Percentiles rank a stretch among this genome's conserved stretches.
phyloP scores from a whole-genome alignment of 1,140 invertebrate genomes.

The Pogonomyrmex barbatus region DNA sequence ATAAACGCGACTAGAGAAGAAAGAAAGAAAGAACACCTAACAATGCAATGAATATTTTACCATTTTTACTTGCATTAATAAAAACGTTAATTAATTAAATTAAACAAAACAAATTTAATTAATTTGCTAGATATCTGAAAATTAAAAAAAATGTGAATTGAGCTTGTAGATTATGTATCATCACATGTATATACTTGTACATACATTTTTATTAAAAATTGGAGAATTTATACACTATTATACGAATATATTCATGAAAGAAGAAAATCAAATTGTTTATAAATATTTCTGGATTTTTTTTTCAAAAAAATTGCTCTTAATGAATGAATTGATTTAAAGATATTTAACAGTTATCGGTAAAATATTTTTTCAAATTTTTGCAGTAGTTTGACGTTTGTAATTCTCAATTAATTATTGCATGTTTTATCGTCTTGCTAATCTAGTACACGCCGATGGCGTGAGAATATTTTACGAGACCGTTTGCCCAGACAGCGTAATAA shows the following conservation, averaged over 20 bases:
- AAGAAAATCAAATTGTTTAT: neutral
- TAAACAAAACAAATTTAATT: too few species aligned
- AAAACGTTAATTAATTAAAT: neutral
- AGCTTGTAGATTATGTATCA: too few species aligned
- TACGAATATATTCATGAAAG: neutral
- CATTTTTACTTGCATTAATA: neutral
- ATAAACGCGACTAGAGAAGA: too few species aligned
- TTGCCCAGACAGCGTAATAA: slow-evolving; percentile 66
- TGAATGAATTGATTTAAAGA: neutral
- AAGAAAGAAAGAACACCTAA: neutral
- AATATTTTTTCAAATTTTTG: neutral
- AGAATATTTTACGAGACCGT: slow-evolving; percentile 68
- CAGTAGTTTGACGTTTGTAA: neutral
- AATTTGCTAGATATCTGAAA: too few species aligned
- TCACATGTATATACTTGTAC: neutral
- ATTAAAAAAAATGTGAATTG: too few species aligned
- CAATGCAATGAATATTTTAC: neutral
- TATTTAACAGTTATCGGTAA: neutral
- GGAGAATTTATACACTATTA: neutral
- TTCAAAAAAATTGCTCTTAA: neutral
- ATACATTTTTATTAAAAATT: neutral
- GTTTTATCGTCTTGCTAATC: slow-evolving; percentile 29
- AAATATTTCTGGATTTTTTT: slow-evolving; percentile 2
- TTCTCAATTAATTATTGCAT: slow-evolving; percentile 16
- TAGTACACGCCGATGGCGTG: slow-evolving; percentile 60